Evolutionary conservation across 2,797 vertebrate genomes (phyloP).

Genomic region (Oophaga sylvatica): DNA sequence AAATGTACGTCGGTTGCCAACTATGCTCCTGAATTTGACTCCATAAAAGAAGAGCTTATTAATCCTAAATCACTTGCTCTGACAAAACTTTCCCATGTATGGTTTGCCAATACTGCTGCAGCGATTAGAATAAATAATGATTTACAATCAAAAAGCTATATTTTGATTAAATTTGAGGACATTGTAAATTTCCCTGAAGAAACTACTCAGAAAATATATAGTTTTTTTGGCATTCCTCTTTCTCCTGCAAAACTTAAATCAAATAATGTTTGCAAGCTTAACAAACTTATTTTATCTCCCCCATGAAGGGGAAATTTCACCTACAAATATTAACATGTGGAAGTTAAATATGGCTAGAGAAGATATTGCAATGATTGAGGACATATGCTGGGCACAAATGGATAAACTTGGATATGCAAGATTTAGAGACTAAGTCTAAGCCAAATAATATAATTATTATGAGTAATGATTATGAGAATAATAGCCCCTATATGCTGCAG

Average conservation of each 20-base stretch:
- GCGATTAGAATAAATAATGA: slow-evolving; percentile 80
- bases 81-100: slow-evolving; percentile 87
- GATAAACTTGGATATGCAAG: slow-evolving; percentile 86
- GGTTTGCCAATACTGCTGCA: slow-evolving; percentile 90
- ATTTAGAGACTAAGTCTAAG: slow-evolving; percentile 69
- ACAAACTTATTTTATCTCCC: slow-evolving; percentile 93
- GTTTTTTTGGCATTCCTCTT: slow-evolving; percentile 89
- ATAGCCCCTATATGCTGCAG: slow-evolving; percentile 80
- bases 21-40: slow-evolving; percentile 85
- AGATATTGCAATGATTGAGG: slow-evolving; percentile 86
- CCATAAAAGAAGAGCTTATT: slow-evolving; percentile 80
- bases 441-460: slow-evolving; percentile 34
- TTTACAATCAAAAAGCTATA: slow-evolving; percentile 79
- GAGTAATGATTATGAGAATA: slow-evolving; percentile 10
- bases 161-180: slow-evolving; percentile 90
- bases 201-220: slow-evolving; percentile 84
- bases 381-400: slow-evolving; percentile 88
- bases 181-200: slow-evolving; percentile 86
- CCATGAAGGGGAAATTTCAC: slow-evolving; percentile 92
- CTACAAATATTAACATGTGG: slow-evolving; percentile 85
- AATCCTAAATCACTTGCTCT: slow-evolving; percentile 77
- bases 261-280: slow-evolving; percentile 93
- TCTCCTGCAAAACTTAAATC: slow-evolving; percentile 89
- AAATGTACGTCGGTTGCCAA: slow-evolving; percentile 77
- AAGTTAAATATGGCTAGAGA: slow-evolving; percentile 83